phyloP scores from a whole-genome alignment of 2,888 invertebrate species.

The Volucella inflata region DNA sequence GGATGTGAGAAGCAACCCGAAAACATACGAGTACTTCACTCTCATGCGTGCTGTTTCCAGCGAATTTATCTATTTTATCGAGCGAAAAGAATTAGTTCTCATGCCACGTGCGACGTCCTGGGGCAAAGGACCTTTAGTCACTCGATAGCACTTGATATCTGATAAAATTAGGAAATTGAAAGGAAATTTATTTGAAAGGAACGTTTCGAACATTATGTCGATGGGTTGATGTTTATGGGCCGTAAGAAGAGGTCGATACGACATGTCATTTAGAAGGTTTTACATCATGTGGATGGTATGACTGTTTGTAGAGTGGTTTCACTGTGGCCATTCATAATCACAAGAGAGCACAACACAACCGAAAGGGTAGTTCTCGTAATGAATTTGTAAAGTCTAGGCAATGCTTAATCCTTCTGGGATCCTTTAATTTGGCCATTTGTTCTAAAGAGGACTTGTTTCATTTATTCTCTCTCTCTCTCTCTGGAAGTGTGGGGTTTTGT shows the following conservation, averaged over 20 bases:
- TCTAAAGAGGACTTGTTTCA: background rate
- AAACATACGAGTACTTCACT: background rate
- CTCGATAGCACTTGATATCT: constrained; percentile 50
- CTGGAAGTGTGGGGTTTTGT: no score
- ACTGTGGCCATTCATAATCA: constrained; percentile 17
- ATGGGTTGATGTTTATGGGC: constrained; percentile 18
- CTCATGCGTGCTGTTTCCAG: constrained; percentile 24
- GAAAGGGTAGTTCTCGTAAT: constrained; percentile 25
- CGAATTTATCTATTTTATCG: constrained; percentile 64
- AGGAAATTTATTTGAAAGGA: constrained; percentile 49
- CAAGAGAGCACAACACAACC: constrained; percentile 9
- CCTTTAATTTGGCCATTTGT: constrained; percentile 1
- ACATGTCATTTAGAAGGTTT: constrained; percentile 42
- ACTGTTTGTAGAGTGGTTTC: background rate
- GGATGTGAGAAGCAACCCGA: background rate
- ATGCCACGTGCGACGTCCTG: background rate
- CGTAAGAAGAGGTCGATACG: constrained; percentile 46
- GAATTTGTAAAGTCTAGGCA: constrained; percentile 9
- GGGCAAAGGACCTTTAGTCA: constrained; percentile 40
- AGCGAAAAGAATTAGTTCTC: constrained; percentile 55
- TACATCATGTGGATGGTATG: constrained; percentile 2
- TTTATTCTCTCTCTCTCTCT: no score
- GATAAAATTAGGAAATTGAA: constrained; percentile 65
- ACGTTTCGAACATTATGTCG: constrained; percentile 3
- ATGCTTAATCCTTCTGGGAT: constrained; percentile 28